These are phyloP conservation scores for Aphrophora alni DNA, from an alignment of 2,888 invertebrate species.

Conservation along the genomic window DNA sequence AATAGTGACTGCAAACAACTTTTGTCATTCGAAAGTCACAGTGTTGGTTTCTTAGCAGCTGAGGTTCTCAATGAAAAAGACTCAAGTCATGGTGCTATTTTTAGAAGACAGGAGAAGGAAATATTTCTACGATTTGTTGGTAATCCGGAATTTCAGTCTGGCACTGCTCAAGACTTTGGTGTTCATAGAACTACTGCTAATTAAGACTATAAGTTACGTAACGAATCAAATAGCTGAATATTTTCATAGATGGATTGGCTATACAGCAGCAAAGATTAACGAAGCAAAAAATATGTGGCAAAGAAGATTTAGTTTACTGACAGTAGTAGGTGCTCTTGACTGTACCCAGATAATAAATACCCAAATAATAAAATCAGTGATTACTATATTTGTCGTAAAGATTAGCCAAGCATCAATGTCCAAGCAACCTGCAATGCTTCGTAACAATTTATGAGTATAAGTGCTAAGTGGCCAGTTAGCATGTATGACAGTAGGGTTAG, in stretches of 20 bases:
- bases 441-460: too few relatives aligned
- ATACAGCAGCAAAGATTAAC: background rate
- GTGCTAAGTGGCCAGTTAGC: too few relatives aligned
- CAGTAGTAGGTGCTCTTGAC: background rate
- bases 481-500: background rate
- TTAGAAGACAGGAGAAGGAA: background rate
- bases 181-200: background rate
- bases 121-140: background rate
- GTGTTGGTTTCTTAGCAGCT: background rate
- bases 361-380: background rate
- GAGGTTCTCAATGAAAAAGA: background rate
- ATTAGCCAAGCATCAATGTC: background rate
- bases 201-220: background rate
- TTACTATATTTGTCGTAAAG: background rate
- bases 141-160: background rate
- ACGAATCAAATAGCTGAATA: background rate
- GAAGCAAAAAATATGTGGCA: conserved; percentile 10
- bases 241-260: conserved; percentile 2
- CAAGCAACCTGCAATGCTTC: too few relatives aligned
- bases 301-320: background rate
- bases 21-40: background rate
- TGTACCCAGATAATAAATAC: conserved; percentile 10
- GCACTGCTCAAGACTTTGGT: background rate
- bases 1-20: background rate
- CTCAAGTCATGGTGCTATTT: background rate